phyloP scores from a whole-genome alignment of 23 tunicate genomes.

The Trididemnum nubilum region DNA sequence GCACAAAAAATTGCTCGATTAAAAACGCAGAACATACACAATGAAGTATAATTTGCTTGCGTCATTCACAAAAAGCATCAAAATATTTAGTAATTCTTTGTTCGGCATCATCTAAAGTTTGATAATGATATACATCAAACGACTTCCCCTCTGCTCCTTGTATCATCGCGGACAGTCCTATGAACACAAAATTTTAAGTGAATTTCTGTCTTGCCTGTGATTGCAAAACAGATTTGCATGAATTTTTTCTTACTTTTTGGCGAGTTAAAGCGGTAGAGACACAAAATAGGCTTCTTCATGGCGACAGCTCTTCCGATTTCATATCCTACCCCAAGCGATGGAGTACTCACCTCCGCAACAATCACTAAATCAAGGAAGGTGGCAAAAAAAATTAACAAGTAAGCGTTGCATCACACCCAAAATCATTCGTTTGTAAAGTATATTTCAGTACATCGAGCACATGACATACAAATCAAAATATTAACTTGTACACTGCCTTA shows the following conservation, averaged over 20 bases:
- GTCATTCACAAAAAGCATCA: background rate
- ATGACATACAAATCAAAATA: too few relatives aligned
- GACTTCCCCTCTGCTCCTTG: slow-evolving; percentile 52
- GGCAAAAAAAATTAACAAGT: background rate
- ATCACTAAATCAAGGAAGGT: slow-evolving; percentile 54
- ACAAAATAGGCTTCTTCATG: slow-evolving; percentile 51
- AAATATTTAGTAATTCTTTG: background rate
- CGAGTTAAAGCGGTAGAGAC: slow-evolving; percentile 53
- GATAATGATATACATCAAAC: slow-evolving; percentile 43
- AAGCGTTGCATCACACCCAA: too few relatives aligned
- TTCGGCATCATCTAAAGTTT: slow-evolving; percentile 26
- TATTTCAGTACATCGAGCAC: too few relatives aligned
- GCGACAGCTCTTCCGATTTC: slow-evolving; percentile 75
- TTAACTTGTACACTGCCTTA: too few relatives aligned
- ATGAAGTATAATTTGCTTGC: too few relatives aligned
- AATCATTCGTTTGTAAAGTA: too few relatives aligned
- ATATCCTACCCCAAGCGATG: slow-evolving; percentile 92
- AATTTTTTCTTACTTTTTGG: slow-evolving; percentile 19
- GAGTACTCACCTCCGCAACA: slow-evolving; percentile 85
- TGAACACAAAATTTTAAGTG: too few relatives aligned
- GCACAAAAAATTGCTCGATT: too few relatives aligned
- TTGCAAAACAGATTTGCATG: too few relatives aligned
- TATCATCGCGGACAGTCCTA: slow-evolving; percentile 82
- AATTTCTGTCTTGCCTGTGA: background rate
- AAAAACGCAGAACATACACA: too few relatives aligned